phyloP scores from a whole-genome alignment of 2,797 vertebrate genomes.

The Anguilla megastoma region DNA sequence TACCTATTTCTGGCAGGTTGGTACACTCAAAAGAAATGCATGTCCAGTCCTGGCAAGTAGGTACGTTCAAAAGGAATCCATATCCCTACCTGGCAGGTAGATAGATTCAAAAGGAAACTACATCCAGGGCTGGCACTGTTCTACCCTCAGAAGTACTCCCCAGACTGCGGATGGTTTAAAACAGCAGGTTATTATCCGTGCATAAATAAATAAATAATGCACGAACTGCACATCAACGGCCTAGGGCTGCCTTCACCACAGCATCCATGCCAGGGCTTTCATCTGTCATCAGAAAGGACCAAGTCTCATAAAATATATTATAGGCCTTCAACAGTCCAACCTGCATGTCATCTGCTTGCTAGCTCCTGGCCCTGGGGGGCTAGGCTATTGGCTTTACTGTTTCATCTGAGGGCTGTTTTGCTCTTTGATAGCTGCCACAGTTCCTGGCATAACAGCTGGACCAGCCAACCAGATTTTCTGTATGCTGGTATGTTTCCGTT shows the following conservation, averaged over 20 bases:
- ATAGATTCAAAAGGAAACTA: neutral
- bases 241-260: neutral
- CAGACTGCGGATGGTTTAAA: neutral
- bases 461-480: neutral
- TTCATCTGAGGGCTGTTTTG: constrained; percentile 27
- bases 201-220: constrained; percentile 11
- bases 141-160: too few relatives aligned
- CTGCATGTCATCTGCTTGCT: constrained; percentile 32
- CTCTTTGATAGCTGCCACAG: neutral
- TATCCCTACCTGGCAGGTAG: neutral
- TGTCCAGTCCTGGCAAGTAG: neutral
- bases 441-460: neutral
- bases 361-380: constrained; percentile 11
- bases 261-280: constrained; percentile 20
- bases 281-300: constrained; percentile 11
- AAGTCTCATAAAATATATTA: neutral
- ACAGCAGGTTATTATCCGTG: neutral
- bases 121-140: neutral
- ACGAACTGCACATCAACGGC: neutral
- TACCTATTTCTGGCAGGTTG: neutral
- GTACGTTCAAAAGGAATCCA: neutral
- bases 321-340: constrained; percentile 4
- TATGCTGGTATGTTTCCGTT: neutral
- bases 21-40: neutral
- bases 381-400: neutral